phyloP scores from a whole-genome alignment of 1,140 invertebrate genomes.

The Parasteatoda tepidariorum region DNA sequence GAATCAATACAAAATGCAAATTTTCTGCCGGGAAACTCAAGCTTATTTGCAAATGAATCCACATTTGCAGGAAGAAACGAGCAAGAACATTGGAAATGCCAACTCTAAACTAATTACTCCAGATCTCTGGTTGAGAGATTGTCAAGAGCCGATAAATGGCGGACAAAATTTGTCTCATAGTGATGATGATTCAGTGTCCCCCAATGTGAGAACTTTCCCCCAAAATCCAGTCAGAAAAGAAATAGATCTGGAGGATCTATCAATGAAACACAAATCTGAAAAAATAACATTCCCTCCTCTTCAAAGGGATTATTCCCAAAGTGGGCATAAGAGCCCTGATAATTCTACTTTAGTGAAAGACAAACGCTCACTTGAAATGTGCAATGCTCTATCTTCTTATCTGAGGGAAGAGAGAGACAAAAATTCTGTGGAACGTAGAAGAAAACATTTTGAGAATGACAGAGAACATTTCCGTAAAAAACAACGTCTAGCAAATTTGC shows the following conservation, averaged over 20 bases:
- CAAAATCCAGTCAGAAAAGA: neutral
- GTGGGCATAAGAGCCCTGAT: neutral
- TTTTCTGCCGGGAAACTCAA: conserved; percentile 91
- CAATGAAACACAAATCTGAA: neutral
- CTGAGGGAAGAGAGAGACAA: conserved; percentile 39
- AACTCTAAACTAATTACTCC: conserved; percentile 80
- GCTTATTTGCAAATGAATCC: conserved; percentile 87
- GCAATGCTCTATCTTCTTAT: conserved; percentile 40
- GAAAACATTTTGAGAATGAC: neutral
- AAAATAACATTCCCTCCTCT: neutral
- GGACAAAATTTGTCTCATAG: neutral
- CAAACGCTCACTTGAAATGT: conserved; percentile 7
- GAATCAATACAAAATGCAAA: conserved; percentile 96
- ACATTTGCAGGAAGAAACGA: conserved; percentile 68
- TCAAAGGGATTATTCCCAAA: neutral
- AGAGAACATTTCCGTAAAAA: conserved; percentile 25
- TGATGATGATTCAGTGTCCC: neutral
- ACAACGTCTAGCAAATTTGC: conserved; percentile 8
- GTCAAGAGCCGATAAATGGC: conserved; percentile 42
- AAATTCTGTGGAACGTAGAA: conserved; percentile 21
- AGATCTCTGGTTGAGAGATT: conserved; percentile 84
- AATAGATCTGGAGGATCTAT: conserved; percentile 22
- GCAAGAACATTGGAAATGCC: neutral
- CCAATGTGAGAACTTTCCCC: neutral
- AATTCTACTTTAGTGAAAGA: neutral